phyloP scores from a whole-genome alignment of 1,140 invertebrate species.

The Drosophila pectinifera region DNA sequence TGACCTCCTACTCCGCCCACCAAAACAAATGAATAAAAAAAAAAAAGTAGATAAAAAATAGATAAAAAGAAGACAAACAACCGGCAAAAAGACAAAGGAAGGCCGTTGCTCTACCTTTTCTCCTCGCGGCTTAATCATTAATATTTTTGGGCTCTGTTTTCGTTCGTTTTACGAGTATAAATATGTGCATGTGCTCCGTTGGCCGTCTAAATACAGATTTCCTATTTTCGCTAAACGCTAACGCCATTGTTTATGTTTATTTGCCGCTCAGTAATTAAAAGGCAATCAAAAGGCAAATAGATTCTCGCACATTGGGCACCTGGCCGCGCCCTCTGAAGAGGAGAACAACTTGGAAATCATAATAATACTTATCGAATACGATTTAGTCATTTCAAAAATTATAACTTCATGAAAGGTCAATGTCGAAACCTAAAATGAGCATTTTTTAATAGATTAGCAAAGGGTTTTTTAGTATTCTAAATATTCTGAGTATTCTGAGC shows the following conservation, averaged over 20 bases:
- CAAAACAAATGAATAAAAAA: not conserved
- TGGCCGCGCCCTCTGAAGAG: not conserved
- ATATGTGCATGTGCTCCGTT: slow-evolving; percentile 7
- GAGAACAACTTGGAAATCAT: not conserved
- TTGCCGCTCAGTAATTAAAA: slow-evolving; percentile 77
- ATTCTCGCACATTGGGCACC: slow-evolving; percentile 33
- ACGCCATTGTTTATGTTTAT: slow-evolving; percentile 71
- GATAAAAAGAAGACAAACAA: slow-evolving; percentile 16
- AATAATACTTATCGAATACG: too few relatives aligned
- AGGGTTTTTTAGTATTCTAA: too few relatives aligned
- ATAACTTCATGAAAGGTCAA: not conserved
- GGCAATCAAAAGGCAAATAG: slow-evolving; percentile 69
- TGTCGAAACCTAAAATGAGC: too few relatives aligned
- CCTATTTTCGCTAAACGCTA: slow-evolving; percentile 20
- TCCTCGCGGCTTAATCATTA: slow-evolving; percentile 34
- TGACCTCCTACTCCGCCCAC: slow-evolving; percentile 1
- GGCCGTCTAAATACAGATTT: slow-evolving; percentile 38
- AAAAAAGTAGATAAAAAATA: not conserved
- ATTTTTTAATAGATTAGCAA: too few relatives aligned
- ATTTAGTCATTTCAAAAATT: not conserved
- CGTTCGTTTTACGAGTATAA: slow-evolving; percentile 1
- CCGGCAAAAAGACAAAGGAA: slow-evolving; percentile 31
- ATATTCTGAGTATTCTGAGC: too few relatives aligned
- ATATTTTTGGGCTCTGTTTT: slow-evolving; percentile 18
- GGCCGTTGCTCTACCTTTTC: slow-evolving; percentile 25